A percentile compares a stretch with the other conserved stretches of the same genome.
Evolutionary conservation across 2,888 invertebrate genomes (phyloP).

Genomic region (Drosophila diplacantha): DNA sequence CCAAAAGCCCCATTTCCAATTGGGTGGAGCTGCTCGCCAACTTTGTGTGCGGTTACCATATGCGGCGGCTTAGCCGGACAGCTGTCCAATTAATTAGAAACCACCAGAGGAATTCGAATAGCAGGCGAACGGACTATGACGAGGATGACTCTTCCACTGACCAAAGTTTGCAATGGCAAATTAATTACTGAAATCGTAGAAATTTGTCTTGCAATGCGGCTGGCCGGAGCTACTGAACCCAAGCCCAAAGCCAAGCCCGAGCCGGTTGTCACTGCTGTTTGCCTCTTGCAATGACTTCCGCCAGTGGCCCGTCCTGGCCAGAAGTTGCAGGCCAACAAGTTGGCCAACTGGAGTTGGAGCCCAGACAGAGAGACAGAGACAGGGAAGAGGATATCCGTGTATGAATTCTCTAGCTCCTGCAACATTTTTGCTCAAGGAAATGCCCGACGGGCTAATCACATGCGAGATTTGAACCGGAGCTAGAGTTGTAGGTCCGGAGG

Average conservation of each 20-base stretch:
- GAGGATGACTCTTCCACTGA: conserved; percentile 36
- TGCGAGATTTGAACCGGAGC: conserved; percentile 23
- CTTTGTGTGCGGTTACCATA: conserved; percentile 45
- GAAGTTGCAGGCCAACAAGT: conserved; percentile 33
- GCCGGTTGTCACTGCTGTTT: conserved; percentile 58
- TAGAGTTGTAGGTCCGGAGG: conserved; percentile 25
- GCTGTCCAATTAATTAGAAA: conserved; percentile 66
- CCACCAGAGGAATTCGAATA: conserved; percentile 32
- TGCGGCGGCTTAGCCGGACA: conserved; percentile 51
- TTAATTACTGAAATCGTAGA: conserved; percentile 70
- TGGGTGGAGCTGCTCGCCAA: conserved; percentile 31
- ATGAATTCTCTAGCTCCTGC: conserved; percentile 57
- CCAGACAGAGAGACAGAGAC: conserved; percentile 3
- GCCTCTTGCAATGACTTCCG: conserved; percentile 66
- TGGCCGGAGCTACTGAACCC: not conserved
- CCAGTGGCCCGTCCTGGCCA: conserved; percentile 29
- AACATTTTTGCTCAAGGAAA: conserved; percentile 68
- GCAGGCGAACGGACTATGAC: conserved; percentile 34
- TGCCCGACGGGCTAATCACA: conserved; percentile 64
- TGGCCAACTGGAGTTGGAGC: conserved; percentile 36
- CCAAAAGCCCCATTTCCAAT: conserved; percentile 46
- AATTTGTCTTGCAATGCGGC: conserved; percentile 60
- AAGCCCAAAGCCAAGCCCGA: not conserved
- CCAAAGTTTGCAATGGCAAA: conserved; percentile 68
- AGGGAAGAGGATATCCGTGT: conserved; percentile 55